A percentile compares a stretch with the other conserved stretches of the same genome.
phyloP scores from a whole-genome alignment of 1,140 invertebrate genomes.

The Aporrectodea caliginosa region DNA sequence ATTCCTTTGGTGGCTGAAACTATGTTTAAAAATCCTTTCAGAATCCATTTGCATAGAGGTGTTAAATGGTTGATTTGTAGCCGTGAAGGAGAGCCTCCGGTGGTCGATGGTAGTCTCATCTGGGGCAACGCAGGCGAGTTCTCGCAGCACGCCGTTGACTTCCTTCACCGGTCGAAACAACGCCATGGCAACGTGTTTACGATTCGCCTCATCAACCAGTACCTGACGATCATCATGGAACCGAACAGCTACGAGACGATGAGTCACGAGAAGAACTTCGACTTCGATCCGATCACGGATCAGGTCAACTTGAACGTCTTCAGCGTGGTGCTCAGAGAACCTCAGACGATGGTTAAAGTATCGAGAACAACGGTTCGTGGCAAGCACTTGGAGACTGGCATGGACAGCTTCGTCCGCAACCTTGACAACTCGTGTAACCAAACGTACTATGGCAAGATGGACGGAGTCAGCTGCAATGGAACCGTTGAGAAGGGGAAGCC shows the following conservation, averaged over 20 bases:
- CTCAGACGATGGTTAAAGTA: conserved; percentile 50
- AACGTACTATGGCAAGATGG: no score
- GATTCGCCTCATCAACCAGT: conserved; percentile 51
- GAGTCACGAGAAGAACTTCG: conserved; percentile 49
- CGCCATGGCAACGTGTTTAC: conserved; percentile 51
- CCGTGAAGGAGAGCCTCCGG: conserved; percentile 46
- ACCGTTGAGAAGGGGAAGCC: no score
- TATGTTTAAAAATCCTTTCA: no score
- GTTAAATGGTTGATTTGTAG: conserved; percentile 42
- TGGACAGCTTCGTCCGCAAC: conserved; percentile 44
- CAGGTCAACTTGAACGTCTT: conserved; percentile 55
- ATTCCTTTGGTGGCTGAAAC: no score
- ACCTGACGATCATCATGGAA: conserved; percentile 50
- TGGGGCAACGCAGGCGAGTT: conserved; percentile 52
- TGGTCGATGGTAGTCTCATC: conserved; percentile 47
- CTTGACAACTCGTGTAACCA: conserved; percentile 50
- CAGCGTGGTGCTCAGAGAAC: conserved; percentile 45
- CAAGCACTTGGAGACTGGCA: conserved; percentile 39
- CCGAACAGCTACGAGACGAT: conserved; percentile 50
- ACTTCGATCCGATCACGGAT: conserved; percentile 53
- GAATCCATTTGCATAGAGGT: not conserved
- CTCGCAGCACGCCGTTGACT: conserved; percentile 47
- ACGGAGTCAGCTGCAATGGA: no score
- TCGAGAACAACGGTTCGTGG: conserved; percentile 51
- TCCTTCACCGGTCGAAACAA: conserved; percentile 44